Conservation (phyloP, 2,113 vertebrate genomes). For the Ahaetulla prasina region DNA sequence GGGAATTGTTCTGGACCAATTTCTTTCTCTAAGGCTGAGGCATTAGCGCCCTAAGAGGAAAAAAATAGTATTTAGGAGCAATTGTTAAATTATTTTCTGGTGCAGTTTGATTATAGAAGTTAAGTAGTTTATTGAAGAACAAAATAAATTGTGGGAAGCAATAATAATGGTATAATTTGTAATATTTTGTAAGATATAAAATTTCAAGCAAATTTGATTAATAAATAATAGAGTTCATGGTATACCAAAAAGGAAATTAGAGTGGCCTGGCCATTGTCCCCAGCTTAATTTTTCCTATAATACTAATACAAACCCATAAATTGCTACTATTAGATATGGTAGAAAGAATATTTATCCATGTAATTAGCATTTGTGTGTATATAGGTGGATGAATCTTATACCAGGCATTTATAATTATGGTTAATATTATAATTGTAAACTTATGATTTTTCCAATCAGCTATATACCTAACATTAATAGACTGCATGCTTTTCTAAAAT, state of each 20-base stretch:
- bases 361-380: not conserved
- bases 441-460: not conserved
- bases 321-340: not conserved
- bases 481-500: not conserved
- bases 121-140: not conserved
- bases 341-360: not conserved
- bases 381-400: not conserved
- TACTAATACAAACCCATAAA: not conserved
- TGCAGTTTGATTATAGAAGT: not conserved
- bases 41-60: constrained; percentile 78
- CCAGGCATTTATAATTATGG: not conserved
- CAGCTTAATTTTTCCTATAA: not conserved
- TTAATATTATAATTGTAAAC: not conserved
- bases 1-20: constrained; percentile 86
- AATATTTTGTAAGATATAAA: not conserved
- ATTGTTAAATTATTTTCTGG: not conserved
- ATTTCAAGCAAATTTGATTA: not conserved
- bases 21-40: constrained; percentile 87
- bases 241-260: not conserved
- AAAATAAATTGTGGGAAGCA: not conserved
- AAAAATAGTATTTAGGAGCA: constrained; percentile 29
- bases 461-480: not conserved
- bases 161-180: not conserved
- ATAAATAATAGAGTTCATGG: not conserved
- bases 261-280: too few relatives aligned